Percentiles rank a stretch among this genome's conserved stretches.
Conservation (phyloP, 2,113 vertebrate species). For the Muscicapa adusta region DNA sequence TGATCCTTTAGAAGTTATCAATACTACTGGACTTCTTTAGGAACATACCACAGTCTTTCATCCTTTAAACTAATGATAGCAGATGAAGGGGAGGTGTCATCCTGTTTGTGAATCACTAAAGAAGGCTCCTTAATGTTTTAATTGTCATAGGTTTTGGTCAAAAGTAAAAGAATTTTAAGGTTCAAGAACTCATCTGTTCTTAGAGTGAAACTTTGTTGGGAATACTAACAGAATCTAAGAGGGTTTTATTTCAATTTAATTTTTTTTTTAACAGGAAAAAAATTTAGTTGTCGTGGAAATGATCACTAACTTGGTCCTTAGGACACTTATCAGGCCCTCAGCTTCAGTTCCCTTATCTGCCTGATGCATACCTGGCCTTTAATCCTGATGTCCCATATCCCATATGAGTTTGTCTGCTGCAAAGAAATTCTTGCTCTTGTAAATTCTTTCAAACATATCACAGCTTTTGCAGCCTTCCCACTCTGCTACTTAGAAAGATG, state of each 20-base stretch:
- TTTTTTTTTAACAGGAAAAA: neutral
- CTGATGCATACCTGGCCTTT: neutral
- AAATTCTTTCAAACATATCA: neutral
- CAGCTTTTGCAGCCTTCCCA: neutral
- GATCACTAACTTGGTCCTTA: neutral
- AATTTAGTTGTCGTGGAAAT: neutral
- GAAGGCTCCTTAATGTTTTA: neutral
- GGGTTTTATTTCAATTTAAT: fast-evolving
- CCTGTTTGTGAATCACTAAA: neutral
- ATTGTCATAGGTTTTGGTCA: neutral
- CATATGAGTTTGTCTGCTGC: neutral
- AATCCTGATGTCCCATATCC: neutral
- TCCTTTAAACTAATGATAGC: neutral
- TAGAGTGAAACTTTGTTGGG: neutral
- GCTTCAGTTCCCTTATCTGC: neutral
- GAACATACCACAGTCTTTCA: neutral
- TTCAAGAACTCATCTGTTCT: neutral
- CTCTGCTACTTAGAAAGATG: neutral
- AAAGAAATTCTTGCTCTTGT: neutral
- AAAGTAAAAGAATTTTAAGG: neutral
- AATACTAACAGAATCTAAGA: fast-evolving
- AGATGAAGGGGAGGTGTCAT: neutral
- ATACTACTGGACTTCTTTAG: neutral
- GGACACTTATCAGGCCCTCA: neutral
- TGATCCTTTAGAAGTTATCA: neutral